Conservation (phyloP, 2,888 invertebrate species). For the Sphaerolaimus hirsutus region DNA sequence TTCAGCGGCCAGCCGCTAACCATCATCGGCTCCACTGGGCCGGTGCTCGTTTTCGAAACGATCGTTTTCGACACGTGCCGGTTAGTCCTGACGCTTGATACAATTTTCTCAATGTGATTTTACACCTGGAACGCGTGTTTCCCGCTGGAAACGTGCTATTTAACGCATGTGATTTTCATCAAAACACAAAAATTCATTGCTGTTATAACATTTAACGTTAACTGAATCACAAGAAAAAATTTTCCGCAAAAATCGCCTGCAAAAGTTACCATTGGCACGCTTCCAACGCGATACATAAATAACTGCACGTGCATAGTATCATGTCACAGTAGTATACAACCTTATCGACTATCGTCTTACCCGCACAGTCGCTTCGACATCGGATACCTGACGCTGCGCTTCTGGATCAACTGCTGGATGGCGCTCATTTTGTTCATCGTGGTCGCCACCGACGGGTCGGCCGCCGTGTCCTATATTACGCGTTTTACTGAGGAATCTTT, state of each 20-base stretch:
- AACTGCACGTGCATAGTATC: too few relatives aligned
- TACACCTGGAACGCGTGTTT: background rate
- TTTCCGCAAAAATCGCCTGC: too few relatives aligned
- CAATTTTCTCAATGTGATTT: background rate
- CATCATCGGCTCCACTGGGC: conserved; percentile 79
- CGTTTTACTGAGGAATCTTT: conserved; percentile 94
- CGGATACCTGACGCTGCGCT: conserved; percentile 15
- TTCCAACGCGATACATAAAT: too few relatives aligned
- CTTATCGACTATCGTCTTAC: too few relatives aligned
- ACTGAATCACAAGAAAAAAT: too few relatives aligned
- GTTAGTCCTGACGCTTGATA: too few relatives aligned
- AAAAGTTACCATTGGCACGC: too few relatives aligned
- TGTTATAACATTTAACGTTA: too few relatives aligned
- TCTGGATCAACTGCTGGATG: conserved; percentile 25
- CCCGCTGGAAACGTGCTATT: too few relatives aligned
- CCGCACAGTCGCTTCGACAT: conserved; percentile 28
- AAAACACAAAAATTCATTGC: too few relatives aligned
- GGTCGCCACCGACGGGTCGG: conserved; percentile 72
- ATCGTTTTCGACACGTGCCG: conserved; percentile 76
- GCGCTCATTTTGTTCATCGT: conserved; percentile 20
- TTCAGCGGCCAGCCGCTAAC: conserved; percentile 85
- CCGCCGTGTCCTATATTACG: conserved; percentile 53
- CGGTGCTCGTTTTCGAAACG: conserved; percentile 90
- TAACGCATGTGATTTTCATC: too few relatives aligned
- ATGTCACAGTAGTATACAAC: too few relatives aligned